These are phyloP conservation scores for Edolisoma coerulescens DNA, from an alignment of 2,113 vertebrate genomes.

Conservation along the genomic window DNA sequence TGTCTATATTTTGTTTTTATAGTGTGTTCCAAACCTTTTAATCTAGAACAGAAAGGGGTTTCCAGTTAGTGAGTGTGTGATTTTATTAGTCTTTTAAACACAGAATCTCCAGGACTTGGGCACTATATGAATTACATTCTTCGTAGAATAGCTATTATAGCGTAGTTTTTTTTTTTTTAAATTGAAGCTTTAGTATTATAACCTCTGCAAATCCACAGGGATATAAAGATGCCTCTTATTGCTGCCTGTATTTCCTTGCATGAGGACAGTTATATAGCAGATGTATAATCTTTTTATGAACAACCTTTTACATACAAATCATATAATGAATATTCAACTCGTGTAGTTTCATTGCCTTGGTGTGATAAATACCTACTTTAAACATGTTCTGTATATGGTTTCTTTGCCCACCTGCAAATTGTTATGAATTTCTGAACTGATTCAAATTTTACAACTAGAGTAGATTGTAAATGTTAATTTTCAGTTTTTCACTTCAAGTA, in stretches of 20 bases:
- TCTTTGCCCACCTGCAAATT: background rate
- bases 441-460: background rate
- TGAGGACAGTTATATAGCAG: background rate
- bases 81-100: background rate
- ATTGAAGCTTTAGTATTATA: background rate
- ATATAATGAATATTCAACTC: background rate
- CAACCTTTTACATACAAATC: background rate
- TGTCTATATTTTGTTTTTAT: background rate
- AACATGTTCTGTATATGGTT: background rate
- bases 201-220: background rate
- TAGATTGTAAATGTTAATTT: background rate
- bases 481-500: conserved; percentile 1
- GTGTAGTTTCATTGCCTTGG: background rate
- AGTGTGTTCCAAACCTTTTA: background rate
- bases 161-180: background rate
- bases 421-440: background rate
- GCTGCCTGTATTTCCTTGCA: background rate
- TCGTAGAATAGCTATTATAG: background rate
- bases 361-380: background rate
- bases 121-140: background rate
- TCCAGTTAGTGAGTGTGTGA: background rate
- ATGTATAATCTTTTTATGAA: background rate
- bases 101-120: background rate
- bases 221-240: background rate
- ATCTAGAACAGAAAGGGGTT: background rate